Conservation (phyloP, 2,888 invertebrate genomes). For the Andrena chrysosceles region DNA sequence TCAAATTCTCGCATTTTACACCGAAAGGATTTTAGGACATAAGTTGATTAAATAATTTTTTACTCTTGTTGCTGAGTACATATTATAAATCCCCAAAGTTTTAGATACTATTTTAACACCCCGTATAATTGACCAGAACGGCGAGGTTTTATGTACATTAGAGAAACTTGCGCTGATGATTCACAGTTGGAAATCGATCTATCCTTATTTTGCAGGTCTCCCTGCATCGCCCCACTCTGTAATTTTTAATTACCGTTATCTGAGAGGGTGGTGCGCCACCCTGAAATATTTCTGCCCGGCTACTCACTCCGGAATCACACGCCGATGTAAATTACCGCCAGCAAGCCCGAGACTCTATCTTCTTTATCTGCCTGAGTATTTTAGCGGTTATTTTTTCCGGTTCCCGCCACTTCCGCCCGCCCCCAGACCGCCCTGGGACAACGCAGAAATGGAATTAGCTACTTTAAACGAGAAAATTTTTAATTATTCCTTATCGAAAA, state of each 20-base stretch:
- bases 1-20: no score
- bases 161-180: conserved; percentile 30
- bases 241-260: conserved; percentile 85
- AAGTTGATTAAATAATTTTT: no score
- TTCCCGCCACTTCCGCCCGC: conserved; percentile 63
- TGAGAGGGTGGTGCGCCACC: conserved; percentile 75
- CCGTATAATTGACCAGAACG: background rate
- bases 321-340: conserved; percentile 84
- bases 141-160: background rate
- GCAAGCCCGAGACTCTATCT: conserved; percentile 82
- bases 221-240: conserved; percentile 40
- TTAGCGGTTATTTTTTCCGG: conserved; percentile 84
- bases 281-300: conserved; percentile 81
- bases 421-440: conserved; percentile 60
- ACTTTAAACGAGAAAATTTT: conserved; percentile 85
- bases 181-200: conserved; percentile 60
- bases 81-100: no score
- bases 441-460: conserved; percentile 82
- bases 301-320: conserved; percentile 83
- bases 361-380: conserved; percentile 84
- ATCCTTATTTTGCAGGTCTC: conserved; percentile 55
- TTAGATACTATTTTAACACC: no score
- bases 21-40: no score
- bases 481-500: conserved; percentile 86
- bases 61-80: no score